Conservation (phyloP, 2,797 vertebrate genomes). For the Miichthys miiuy region DNA sequence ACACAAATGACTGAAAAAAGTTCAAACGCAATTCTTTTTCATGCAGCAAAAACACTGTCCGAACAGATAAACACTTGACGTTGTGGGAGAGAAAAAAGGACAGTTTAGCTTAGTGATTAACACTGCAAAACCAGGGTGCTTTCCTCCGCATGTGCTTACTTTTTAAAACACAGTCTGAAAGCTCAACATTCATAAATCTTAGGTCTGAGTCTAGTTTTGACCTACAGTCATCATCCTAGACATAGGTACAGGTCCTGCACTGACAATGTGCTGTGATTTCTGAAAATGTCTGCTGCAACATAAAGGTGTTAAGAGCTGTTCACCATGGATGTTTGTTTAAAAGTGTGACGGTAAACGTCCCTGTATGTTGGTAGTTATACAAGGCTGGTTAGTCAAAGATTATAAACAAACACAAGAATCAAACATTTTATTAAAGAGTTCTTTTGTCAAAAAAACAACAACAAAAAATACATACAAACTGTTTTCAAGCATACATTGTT, state of each 20-base stretch:
- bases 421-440: conserved; percentile 59
- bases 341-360: neutral
- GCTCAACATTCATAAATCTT: rapidly evolving
- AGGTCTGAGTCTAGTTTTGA: neutral
- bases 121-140: neutral
- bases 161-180: too few species aligned
- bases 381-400: neutral
- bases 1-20: conserved; percentile 15
- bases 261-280: too few species aligned
- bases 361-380: neutral
- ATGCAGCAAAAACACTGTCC: rapidly evolving
- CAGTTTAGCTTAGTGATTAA: neutral
- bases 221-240: neutral
- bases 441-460: conserved; percentile 8
- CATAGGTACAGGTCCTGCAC: neutral
- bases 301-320: too few species aligned
- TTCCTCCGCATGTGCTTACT: neutral
- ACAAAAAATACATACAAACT: neutral
- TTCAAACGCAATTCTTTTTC: neutral
- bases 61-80: neutral
- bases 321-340: neutral
- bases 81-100: neutral
- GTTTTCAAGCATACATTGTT: conserved; percentile 27
- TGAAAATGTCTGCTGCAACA: neutral
- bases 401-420: conserved; percentile 6